Evolutionary conservation across 2,113 vertebrate genomes (phyloP), one percentile per base, ranked within the genome.

Genomic region (Carassius carassius): DNA sequence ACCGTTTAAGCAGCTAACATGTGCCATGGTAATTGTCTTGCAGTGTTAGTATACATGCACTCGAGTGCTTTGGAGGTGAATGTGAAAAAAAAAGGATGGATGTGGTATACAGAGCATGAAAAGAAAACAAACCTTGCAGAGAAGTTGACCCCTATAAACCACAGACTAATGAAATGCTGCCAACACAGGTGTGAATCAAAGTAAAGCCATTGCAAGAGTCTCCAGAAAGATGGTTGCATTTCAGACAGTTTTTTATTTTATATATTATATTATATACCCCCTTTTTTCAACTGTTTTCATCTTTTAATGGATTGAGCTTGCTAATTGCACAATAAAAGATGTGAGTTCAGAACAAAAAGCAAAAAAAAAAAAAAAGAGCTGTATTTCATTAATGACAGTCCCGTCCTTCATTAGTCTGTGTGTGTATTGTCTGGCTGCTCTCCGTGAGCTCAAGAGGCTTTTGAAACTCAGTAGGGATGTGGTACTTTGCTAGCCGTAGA

Each of bases 401-500:
- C 63, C 49, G 84, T 74, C 80, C 63, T 75, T 87, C 58, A 73
- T 87, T 86, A 86, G 47, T 58, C 58, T 65, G 65, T 37, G 23
- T 49, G 60, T 32, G 60, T 62, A 74, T 74, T 85, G 44, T 81
- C 35, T 63, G 78, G 37, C 13, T 10, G 67, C 67, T 73, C 78
- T 29, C 73, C 0, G 13, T 14, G 56, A 75, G 76, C 65, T 85
- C 41, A 17, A 85, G 75, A 67, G 84, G 49, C 75, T 85, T 88
- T 83, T 85, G 81, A 80, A 83, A 86, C 62, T 16, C 58, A 60
- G 47, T 67, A 75, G 80, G 75, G 73, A 65, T 74, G 49, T 49
- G 58, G 75, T 49, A 62, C 81, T 76, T 85, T 83, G 73, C 79
- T 44, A 78, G 63, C 23, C 8, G n/a, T 69, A 78, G 73, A 78